Base-by-base conservation (phyloP, 2,888 invertebrate genomes). In the Chloroclystis v-ata region DNA sequence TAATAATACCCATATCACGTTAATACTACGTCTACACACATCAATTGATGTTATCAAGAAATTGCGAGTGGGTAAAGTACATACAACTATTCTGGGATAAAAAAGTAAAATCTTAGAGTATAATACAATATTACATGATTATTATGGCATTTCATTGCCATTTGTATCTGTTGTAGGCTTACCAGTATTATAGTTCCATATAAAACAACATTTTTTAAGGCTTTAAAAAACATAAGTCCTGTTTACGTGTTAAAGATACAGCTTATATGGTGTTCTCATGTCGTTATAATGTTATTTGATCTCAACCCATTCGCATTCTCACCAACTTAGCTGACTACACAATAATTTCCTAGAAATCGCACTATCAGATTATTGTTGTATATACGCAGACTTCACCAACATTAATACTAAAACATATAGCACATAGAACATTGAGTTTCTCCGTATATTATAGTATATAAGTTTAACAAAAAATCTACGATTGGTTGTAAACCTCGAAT, bases 1-100 rank as follows among this genome's bases (percentile, higher is more conserved):
- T 16, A 40, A 39, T 54, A 49, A 29, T 57, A 46, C 49, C 56
- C 45, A 59, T 60, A 62, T 62, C 60, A 62, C 61, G 53, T 59
- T 52, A 40, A 53, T 46, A 42, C 47, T 55, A 47, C 14, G 28
- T 37, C 37, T 54, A 57, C 20, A 26, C 29, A 49, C 49, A 53
- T 28, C 45, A 14, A 24, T 33, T 24, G 12, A 25, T 43, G 42
- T 33, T 14, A 43, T 28, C 37, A 43, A 45, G 39, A 10, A 4
- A 35, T 35, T 35, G 20, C 20, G 11, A 35, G 2, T 35, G 20
- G 6, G 3, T 32, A 14, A 13, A 1, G 8, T 13, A 9, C 4
- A 4, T 32, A n/a, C 20, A 4, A 20, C 2, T 20, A 20, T 20
- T n/a, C n/a, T n/a, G n/a, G n/a, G n/a, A n/a, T n/a, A n/a, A n/a